Evolutionary conservation across 1,140 invertebrate genomes (phyloP).

Genomic region (Manduca sexta): DNA sequence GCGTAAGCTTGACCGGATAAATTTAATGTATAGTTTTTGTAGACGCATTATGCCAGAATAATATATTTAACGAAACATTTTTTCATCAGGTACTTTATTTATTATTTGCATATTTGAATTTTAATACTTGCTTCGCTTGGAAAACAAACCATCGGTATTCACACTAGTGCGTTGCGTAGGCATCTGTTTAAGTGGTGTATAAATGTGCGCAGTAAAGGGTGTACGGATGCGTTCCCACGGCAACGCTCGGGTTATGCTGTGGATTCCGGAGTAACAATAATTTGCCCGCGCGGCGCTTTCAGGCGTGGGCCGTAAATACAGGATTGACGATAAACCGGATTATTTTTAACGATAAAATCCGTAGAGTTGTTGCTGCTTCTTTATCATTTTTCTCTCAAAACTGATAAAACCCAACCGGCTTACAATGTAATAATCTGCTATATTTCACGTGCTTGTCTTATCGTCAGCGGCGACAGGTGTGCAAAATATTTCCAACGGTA

Average conservation of each 20-base stretch:
- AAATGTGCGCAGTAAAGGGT: slow-evolving; percentile 26
- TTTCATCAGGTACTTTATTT: no score
- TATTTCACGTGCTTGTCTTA: neutral
- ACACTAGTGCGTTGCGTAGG: neutral
- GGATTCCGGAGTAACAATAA: slow-evolving; percentile 47
- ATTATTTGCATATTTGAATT: no score
- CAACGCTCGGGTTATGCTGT: slow-evolving; percentile 40
- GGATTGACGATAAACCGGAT: no score
- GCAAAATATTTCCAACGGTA: slow-evolving; percentile 22
- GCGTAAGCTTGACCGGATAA: no score
- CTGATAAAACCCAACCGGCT: neutral
- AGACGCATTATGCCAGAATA: no score
- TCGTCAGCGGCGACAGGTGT: slow-evolving; percentile 3
- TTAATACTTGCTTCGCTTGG: no score
- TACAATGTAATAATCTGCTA: neutral
- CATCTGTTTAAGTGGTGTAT: slow-evolving; percentile 16
- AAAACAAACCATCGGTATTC: no score
- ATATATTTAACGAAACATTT: no score
- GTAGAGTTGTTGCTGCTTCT: neutral
- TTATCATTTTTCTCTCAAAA: neutral
- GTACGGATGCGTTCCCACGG: slow-evolving; percentile 55
- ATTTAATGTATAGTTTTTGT: no score
- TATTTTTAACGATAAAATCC: neutral
- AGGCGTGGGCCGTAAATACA: slow-evolving; percentile 43
- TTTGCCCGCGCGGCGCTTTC: slow-evolving; percentile 31